Base-by-base conservation (phyloP, 1,140 invertebrate genomes). In the Drosophila oshimai region DNA sequence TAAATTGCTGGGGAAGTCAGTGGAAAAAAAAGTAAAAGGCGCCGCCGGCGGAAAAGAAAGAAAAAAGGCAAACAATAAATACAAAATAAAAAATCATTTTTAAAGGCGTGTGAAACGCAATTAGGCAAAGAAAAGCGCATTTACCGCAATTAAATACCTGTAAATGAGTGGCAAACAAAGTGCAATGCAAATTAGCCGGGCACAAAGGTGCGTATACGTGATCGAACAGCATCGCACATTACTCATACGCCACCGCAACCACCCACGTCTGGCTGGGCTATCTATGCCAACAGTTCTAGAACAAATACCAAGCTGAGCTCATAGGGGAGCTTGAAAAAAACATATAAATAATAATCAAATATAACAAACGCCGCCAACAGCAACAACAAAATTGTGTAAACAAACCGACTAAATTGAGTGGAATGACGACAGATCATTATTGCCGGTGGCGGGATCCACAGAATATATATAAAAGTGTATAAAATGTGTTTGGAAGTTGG, bases 311-410 rank as follows among this genome's bases (percentile, higher is more conserved):
- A 45, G 70, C 75, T 74, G 67, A 75, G 77, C 60, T 67, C 70
- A 73, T 72, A 42, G 67, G 61, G 39, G 34, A 47, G 31, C 60
- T 60, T 34, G 0, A 44, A 62, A 45, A 62, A 45, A 37, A 7
- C 18, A 57, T 70, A 71, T 68, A 69, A 60, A 78, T 57, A 70
- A 29, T 58, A 71, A 83, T 65, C 55, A 79, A 84, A 84, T 71
- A 71, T 61, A 84, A 86, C 74, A 49, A 74, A 83, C 22, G 22
- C 58, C 22, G 22, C 58, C 31, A 42, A 41, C 6, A 24, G 20
- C 34, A 46, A 47, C 42, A 54, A 69, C 13, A 57, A 45, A 54
- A 31, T 42, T 50, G 9, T 60, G 55, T 71, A 72, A 58, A 70
- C 64, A 69, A 65, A 64, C 49, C 44, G 24, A 70, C 65, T 51